These are phyloP conservation scores for Pogoniulus pusillus DNA, from an alignment of 2,797 vertebrate species.

Conservation along the genomic window DNA sequence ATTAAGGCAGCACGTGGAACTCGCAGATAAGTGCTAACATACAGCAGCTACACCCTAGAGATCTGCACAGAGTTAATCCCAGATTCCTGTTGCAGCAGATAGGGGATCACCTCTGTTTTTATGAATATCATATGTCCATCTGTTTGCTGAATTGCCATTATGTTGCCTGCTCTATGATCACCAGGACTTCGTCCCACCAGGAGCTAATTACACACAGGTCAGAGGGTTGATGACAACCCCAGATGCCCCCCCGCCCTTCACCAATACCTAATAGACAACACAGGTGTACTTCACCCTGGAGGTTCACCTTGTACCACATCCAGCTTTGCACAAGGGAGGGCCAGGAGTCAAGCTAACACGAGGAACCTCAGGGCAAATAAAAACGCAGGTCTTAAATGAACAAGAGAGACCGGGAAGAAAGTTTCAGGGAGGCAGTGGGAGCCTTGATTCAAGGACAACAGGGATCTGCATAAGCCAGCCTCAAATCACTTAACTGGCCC, in stretches of 20 bases:
- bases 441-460: neutral
- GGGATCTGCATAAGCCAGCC: neutral
- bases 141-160: neutral
- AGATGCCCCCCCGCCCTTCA: neutral
- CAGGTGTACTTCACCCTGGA: neutral
- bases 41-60: neutral
- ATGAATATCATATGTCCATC: neutral
- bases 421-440: neutral
- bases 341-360: neutral
- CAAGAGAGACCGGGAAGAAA: neutral
- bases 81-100: neutral
- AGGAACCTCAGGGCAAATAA: neutral
- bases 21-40: neutral
- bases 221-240: neutral
- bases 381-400: neutral
- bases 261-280: neutral
- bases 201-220: neutral
- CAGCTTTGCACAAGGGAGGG: neutral
- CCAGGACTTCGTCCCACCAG: neutral
- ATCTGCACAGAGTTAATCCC: neutral
- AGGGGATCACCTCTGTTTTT: neutral
- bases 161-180: neutral
- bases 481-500: neutral
- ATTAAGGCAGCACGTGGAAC: accelerated
- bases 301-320: neutral